Conservation (phyloP, 2,888 invertebrate genomes). For the Acleris sparsana region DNA sequence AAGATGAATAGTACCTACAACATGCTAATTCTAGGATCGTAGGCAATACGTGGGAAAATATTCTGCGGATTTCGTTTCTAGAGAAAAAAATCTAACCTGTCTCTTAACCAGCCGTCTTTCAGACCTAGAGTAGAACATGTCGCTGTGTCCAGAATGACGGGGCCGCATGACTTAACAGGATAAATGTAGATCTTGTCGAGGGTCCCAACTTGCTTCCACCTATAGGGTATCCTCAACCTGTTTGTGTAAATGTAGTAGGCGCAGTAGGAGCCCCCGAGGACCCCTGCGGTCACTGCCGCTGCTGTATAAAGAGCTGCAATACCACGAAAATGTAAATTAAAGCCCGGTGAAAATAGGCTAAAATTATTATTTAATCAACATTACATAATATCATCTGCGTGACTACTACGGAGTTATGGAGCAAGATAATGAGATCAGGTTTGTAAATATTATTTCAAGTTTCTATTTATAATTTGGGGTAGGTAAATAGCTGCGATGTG, state of each 20-base stretch:
- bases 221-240: conserved; percentile 46
- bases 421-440: too few species aligned
- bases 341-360: too few species aligned
- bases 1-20: too few species aligned
- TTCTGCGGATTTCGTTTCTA: too few species aligned
- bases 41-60: too few species aligned
- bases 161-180: conserved; percentile 77
- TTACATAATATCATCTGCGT: too few species aligned
- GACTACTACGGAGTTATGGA: too few species aligned
- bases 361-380: too few species aligned
- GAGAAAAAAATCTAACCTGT: conserved; percentile 49
- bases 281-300: conserved; percentile 36
- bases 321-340: not conserved
- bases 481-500: not conserved
- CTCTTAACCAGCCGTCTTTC: conserved; percentile 64
- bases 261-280: conserved; percentile 36
- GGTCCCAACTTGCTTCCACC: conserved; percentile 75
- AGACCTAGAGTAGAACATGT: conserved; percentile 69
- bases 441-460: too few species aligned
- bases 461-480: too few species aligned
- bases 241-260: conserved; percentile 34
- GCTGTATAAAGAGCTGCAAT: conserved; percentile 35
- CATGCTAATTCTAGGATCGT: too few species aligned
- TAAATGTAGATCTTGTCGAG: conserved; percentile 69
- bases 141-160: conserved; percentile 61